A percentile compares a stretch with the other conserved stretches of the same genome.
Conservation (phyloP, 1,140 invertebrate species). For the Atta colombica region DNA sequence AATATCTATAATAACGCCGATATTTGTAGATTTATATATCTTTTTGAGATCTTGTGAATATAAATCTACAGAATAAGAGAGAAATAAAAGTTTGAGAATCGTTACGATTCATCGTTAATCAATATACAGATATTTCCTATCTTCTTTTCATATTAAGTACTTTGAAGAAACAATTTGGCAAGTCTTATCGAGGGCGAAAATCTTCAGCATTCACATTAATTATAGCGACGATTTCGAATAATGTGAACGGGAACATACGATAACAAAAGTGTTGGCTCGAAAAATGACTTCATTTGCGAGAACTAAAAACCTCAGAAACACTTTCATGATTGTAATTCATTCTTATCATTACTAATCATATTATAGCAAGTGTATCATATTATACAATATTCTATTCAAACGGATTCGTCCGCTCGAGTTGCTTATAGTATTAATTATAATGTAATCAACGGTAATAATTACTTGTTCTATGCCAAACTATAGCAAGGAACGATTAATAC, state of each 20-base stretch:
- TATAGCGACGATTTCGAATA: background rate
- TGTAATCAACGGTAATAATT: constrained; percentile 17
- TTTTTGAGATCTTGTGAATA: background rate
- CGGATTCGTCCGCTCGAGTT: background rate
- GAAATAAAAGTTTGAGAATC: background rate
- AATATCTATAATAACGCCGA: background rate
- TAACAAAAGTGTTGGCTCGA: background rate
- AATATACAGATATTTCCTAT: background rate
- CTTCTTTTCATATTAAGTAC: constrained; percentile 12
- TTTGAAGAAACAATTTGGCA: background rate
- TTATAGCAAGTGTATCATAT: constrained; percentile 17
- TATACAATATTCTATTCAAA: constrained; percentile 38
- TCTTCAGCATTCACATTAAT: background rate
- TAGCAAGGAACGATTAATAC: background rate
- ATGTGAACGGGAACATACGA: background rate
- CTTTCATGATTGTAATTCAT: background rate
- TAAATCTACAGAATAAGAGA: background rate
- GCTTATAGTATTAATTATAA: constrained; percentile 24
- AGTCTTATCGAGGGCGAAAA: background rate
- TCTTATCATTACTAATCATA: constrained; percentile 25
- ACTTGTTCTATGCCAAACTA: background rate
- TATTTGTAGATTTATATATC: background rate
- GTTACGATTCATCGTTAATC: background rate
- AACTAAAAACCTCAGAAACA: background rate
- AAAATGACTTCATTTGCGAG: background rate